Evolutionary conservation across 2,113 vertebrate genomes (phyloP).

Genomic region (Oreocharis arfaki): DNA sequence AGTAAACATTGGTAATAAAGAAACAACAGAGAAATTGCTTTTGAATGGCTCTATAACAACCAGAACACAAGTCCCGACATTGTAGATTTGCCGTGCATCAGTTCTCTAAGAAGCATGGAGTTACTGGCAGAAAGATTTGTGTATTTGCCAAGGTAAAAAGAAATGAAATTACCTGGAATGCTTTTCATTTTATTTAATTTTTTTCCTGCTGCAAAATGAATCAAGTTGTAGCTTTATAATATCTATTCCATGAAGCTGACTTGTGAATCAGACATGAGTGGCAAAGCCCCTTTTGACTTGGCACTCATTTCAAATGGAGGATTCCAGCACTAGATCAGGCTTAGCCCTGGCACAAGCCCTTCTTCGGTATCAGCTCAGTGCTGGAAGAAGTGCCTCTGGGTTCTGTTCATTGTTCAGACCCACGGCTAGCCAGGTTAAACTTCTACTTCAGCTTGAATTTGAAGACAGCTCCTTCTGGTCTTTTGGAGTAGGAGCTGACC

Average conservation of each 20-base stretch:
- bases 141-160: not conserved
- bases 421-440: not conserved
- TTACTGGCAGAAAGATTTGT: not conserved
- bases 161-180: not conserved
- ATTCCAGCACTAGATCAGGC: not conserved
- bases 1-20: not conserved
- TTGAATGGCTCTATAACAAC: not conserved
- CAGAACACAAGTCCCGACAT: fast-evolving
- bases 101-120: not conserved
- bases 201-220: not conserved
- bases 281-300: not conserved
- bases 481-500: not conserved
- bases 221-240: not conserved
- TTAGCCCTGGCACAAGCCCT: not conserved
- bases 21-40: not conserved
- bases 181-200: not conserved
- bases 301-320: not conserved
- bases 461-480: not conserved
- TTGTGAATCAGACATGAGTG: not conserved
- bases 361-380: not conserved
- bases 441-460: not conserved
- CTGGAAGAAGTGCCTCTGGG: not conserved
- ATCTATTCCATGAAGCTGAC: not conserved
- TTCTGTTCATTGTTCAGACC: not conserved
- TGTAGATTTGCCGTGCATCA: not conserved